Evolutionary conservation across 2,888 invertebrate species (phyloP), one percentile per base, ranked within the genome.

Genomic region (Oithona nana): DNA sequence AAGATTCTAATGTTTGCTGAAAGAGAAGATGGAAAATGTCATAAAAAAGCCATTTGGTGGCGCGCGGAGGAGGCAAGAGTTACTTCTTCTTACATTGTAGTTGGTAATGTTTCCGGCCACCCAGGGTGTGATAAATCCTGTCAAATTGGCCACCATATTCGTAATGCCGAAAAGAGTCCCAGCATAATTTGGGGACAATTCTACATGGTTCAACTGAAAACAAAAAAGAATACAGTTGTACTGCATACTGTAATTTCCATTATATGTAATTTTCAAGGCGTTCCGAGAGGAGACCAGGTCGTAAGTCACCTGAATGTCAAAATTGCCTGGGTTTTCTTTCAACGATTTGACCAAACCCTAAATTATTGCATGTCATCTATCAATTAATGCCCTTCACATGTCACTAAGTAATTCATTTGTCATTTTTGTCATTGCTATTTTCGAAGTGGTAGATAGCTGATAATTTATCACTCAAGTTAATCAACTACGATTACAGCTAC

Each of bases 201-300:
- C 82, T 51, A 87, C 85, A 71, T 87, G 86, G 73, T 87, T 87
- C 83, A 86, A 84, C 71, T 85, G n/a, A n/a, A n/a, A n/a, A n/a
- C n/a, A n/a, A n/a, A 85, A 70, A 85, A 84, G 50, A 84, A 84
- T 0, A 86, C 83, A 69, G 6, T 22, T 51, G 8, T 6, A 39
- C 11, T 13, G 39, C 39, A 39, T 16, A 13, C 11, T 16, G 8
- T 39, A 11, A 39, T 39, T 39, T 39, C 6, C 16, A 16, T 39
- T 6, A 11, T 39, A 16, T 39, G 39, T 39, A 16, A 11, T 39
- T 39, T 39, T 39, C 16, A 16, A 11, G 39, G 39, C 39, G n/a
- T n/a, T n/a, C n/a, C n/a, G n/a, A n/a, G n/a, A n/a, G n/a, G n/a
- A n/a, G n/a, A n/a, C n/a, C n/a, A n/a, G n/a, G n/a, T n/a, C n/a